Percentiles rank a stretch among this genome's conserved stretches.
Evolutionary conservation across 2,797 vertebrate genomes (phyloP).

Genomic region (Phoeniculus purpureus): DNA sequence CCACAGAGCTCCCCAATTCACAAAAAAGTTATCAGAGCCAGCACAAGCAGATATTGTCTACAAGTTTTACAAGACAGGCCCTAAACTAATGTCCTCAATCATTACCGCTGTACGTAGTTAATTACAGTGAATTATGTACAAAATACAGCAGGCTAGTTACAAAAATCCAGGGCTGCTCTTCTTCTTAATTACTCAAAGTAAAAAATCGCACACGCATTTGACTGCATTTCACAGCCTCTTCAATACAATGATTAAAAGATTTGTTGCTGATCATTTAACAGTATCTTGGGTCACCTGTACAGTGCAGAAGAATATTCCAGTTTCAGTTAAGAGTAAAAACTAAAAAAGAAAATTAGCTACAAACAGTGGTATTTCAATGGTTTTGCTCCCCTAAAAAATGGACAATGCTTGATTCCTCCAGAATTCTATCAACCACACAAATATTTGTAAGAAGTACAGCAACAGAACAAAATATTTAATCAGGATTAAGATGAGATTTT

Average conservation of each 20-base stretch:
- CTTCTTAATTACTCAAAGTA: background rate
- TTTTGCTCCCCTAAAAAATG: background rate
- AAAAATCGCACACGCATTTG: background rate
- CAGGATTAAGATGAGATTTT: background rate
- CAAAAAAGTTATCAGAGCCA: slow-evolving; percentile 22
- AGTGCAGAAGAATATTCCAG: background rate
- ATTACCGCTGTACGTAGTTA: background rate
- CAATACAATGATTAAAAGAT: background rate
- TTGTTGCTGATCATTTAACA: background rate
- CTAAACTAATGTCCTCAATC: background rate
- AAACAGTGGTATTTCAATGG: background rate
- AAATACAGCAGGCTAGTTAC: background rate
- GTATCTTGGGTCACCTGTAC: background rate
- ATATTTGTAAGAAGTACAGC: background rate
- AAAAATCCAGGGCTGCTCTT: background rate
- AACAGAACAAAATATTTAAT: background rate
- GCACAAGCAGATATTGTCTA: background rate
- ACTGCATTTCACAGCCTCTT: background rate
- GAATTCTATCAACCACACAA: background rate
- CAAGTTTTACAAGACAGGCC: background rate
- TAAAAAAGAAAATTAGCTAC: background rate
- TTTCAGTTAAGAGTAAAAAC: background rate
- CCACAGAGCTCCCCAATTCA: slow-evolving; percentile 44
- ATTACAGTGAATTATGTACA: background rate
- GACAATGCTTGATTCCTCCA: background rate